Conservation (phyloP, 2,113 vertebrate genomes). For the Peucedramus taeniatus region DNA sequence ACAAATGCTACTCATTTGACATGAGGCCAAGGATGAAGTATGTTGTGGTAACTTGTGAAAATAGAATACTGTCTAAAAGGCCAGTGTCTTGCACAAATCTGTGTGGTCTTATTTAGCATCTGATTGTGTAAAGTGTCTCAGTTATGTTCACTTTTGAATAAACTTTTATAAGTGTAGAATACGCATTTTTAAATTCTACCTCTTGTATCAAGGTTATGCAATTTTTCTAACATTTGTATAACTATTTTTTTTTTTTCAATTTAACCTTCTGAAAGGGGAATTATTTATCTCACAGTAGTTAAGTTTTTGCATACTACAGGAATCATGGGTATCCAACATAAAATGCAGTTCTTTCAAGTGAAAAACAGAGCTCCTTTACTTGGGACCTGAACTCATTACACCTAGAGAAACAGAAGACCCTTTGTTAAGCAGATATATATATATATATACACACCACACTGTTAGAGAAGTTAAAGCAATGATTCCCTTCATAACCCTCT, state of each 20-base stretch:
- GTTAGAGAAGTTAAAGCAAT: neutral
- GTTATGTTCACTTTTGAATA: neutral
- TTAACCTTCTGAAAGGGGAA: neutral
- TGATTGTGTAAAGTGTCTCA: neutral
- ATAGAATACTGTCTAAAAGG: neutral
- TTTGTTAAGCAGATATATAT: slow-evolving; percentile 42
- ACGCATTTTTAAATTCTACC: neutral
- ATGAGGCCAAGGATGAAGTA: neutral
- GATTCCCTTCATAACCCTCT: neutral
- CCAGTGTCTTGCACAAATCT: neutral
- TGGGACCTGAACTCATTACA: neutral
- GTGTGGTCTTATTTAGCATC: neutral
- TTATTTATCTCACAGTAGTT: slow-evolving; percentile 1
- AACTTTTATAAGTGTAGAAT: neutral
- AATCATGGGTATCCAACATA: slow-evolving; percentile 21
- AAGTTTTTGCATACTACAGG: neutral
- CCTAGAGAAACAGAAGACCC: slow-evolving; percentile 43
- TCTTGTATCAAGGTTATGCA: neutral
- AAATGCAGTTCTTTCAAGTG: slow-evolving; percentile 57
- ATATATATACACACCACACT: neutral
- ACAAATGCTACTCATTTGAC: neutral
- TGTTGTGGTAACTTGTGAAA: neutral
- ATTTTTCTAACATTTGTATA: neutral
- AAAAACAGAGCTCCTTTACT: slow-evolving; percentile 62
- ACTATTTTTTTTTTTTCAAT: neutral